Evolutionary conservation across 30 jellyfish, hydroid and myxozoan genomes (phyloP), one percentile per base, ranked within the genome.

Genomic region (Cassiopea andromeda): DNA sequence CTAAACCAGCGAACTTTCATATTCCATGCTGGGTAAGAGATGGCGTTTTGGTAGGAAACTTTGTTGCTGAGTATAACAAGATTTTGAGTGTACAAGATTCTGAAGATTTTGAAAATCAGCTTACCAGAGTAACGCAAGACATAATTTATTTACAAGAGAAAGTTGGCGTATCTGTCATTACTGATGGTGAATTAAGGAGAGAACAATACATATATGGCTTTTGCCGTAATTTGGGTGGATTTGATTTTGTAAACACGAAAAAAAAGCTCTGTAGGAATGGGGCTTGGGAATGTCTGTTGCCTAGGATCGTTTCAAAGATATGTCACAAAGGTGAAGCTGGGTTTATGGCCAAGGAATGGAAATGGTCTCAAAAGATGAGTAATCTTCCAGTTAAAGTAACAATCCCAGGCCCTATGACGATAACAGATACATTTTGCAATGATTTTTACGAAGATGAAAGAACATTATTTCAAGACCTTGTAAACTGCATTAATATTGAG

Each of bases 401-500:
- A 5, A 54, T 93, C 18, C 98, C 96, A 3, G 98, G 98, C 9
- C 97, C 98, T 16, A 68, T 93, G 91, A 93, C 98, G 18, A 87
- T 93, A 2, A 69, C 82, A 69, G 98, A 88, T 50, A 93, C 97
- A 1, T 88, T 87, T 17, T 60, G 60, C 48, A 81, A 93, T 71
- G 92, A 76, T 19, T 93, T 75, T 72, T 93, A 93, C 92, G 48
- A 75, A 82, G 92, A 87, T 78, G 97, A 88, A 38, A 50, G 54
- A 43, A 88, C 73, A 27, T 69, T 93, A 14, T 54, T 48, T 7
- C 54, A 83, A 48, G 98, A 73, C 75, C 81, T 93, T 17, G 94
- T 81, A 15, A 82, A 59, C 13, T 82, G 92, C 58, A 78, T 93
- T 46, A 87, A 93, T 69, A 69, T 54, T 14, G 98, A 90, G 78